Percentiles rank a stretch among this genome's conserved stretches.
These are phyloP conservation scores for Cynocephalus volans DNA, from an alignment of 2,113 vertebrate species.

Conservation along the genomic window DNA sequence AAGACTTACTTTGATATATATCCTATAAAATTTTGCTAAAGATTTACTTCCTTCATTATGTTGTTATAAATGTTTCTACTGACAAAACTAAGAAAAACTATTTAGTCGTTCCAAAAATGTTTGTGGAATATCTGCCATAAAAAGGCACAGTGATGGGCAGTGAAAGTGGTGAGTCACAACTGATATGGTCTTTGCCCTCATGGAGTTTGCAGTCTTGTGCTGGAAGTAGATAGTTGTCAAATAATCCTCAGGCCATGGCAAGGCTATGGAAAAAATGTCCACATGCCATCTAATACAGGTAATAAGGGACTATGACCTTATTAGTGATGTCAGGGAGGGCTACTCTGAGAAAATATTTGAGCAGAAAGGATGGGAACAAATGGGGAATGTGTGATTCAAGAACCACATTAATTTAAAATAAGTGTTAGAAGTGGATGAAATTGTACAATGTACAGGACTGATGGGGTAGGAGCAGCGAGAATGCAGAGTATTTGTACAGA, in stretches of 20 bases:
- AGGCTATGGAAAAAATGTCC: not conserved
- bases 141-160: rapidly evolving
- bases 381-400: not conserved
- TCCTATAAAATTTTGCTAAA: not conserved
- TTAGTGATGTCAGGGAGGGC: not conserved
- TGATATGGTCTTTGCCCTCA: no score
- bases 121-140: not conserved
- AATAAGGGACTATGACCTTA: not conserved
- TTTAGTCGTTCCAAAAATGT: not conserved
- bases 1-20: not conserved
- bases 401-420: not conserved
- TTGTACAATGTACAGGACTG: not conserved
- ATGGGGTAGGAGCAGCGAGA: not conserved
- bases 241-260: rapidly evolving
- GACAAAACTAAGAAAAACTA: not conserved
- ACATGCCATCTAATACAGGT: not conserved
- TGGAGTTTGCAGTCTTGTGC: not conserved
- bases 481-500: not conserved
- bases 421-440: not conserved
- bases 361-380: not conserved
- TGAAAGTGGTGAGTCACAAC: not conserved
- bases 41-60: not conserved
- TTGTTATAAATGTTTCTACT: not conserved
- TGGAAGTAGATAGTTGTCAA: not conserved
- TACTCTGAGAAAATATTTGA: not conserved